A percentile compares a stretch with the other conserved stretches of the same genome.
These are phyloP conservation scores for Proteles cristata DNA, from an alignment of 2,113 vertebrate species.

Conservation along the genomic window DNA sequence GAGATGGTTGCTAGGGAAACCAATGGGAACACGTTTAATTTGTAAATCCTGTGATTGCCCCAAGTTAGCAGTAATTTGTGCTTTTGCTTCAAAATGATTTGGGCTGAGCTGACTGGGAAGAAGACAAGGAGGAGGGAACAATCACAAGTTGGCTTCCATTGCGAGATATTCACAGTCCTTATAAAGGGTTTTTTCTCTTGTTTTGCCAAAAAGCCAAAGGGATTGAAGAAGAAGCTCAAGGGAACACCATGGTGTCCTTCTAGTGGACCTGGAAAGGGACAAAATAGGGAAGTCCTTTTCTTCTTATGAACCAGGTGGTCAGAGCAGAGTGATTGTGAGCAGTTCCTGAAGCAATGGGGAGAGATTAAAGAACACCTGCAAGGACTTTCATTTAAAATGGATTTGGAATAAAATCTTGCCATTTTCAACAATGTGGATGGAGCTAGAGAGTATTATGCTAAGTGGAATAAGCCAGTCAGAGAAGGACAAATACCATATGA, in stretches of 20 bases:
- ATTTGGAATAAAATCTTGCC: not conserved
- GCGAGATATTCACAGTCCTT: not conserved
- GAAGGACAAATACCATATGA: not conserved
- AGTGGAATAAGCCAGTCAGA: not conserved
- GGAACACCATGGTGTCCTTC: not conserved
- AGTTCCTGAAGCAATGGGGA: not conserved
- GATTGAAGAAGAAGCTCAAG: not conserved
- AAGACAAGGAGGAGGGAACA: not conserved
- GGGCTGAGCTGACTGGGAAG: not conserved
- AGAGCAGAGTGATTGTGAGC: not conserved
- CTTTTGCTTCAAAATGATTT: conserved; percentile 12
- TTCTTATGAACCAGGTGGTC: not conserved
- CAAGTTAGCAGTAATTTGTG: conserved; percentile 20
- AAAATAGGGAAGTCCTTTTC: not conserved
- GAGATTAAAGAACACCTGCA: not conserved
- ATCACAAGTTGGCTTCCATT: not conserved
- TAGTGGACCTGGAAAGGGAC: not conserved
- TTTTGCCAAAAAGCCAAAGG: not conserved
- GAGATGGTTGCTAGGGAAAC: conserved; percentile 63
- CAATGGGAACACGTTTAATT: conserved; percentile 23
- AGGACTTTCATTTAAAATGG: not conserved
- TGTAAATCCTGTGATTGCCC: conserved; percentile 57
- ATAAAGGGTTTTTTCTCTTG: not conserved
- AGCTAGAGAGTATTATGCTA: not conserved
- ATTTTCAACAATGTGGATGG: not conserved